phyloP scores from a whole-genome alignment of 1,140 invertebrate species.

The Pygmarrhopalites habei region DNA sequence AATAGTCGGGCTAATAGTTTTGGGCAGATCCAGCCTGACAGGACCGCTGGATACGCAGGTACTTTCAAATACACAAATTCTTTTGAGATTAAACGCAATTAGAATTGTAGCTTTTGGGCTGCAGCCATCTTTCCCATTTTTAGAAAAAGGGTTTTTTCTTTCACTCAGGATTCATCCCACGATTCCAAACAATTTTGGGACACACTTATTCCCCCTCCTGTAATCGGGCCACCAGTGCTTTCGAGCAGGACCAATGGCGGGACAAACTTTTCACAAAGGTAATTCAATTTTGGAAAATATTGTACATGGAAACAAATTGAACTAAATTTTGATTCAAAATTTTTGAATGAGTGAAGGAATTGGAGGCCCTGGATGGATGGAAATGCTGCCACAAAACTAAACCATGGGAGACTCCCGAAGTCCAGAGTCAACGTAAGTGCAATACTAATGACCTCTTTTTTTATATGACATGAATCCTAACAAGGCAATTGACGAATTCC shows the following conservation, averaged over 20 bases:
- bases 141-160: no score
- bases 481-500: not conserved
- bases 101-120: no score
- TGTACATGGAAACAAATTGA: not conserved
- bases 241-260: constrained; percentile 39
- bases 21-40: constrained; percentile 36
- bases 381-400: constrained; percentile 37
- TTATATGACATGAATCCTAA: constrained; percentile 2
- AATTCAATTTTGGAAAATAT: not conserved
- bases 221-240: constrained; percentile 33
- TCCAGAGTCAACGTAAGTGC: constrained; percentile 10
- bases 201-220: constrained; percentile 38
- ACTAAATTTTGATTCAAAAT: not conserved
- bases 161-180: constrained; percentile 33
- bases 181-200: constrained; percentile 37
- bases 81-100: no score
- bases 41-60: constrained; percentile 34
- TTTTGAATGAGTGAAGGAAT: constrained; percentile 20
- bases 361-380: constrained; percentile 38
- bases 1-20: constrained; percentile 34
- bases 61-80: no score
- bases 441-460: constrained; percentile 36
- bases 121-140: no score
- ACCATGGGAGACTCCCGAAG: constrained; percentile 37
- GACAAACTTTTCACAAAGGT: constrained; percentile 37